Conservation (phyloP, 2,888 invertebrate species). For the Nemurella pictetii region DNA sequence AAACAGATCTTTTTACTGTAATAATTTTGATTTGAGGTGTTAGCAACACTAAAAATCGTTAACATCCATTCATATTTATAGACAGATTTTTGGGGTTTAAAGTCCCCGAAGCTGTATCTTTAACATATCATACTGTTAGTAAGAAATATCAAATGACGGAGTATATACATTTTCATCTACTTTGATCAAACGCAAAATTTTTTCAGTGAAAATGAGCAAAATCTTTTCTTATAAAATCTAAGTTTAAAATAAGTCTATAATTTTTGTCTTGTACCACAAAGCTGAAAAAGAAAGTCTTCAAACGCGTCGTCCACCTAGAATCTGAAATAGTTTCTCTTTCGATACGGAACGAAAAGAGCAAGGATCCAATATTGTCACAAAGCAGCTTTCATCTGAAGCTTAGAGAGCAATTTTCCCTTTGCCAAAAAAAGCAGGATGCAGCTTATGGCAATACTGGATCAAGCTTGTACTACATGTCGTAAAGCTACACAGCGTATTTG, state of each 20-base stretch:
- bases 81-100: too few relatives aligned
- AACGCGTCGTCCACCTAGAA: slow-evolving; percentile 7
- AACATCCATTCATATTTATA: too few relatives aligned
- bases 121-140: too few relatives aligned
- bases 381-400: not conserved
- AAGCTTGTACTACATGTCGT: not conserved
- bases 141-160: too few relatives aligned
- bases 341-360: not conserved
- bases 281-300: slow-evolving; percentile 26
- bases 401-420: not conserved
- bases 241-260: not conserved
- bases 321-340: slow-evolving; percentile 43
- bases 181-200: too few relatives aligned
- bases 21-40: too few relatives aligned
- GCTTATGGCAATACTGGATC: not conserved
- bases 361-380: not conserved
- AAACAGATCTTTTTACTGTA: too few relatives aligned
- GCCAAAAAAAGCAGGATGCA: not conserved
- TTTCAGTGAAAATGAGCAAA: too few relatives aligned
- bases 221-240: not conserved
- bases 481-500: not conserved
- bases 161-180: too few relatives aligned
- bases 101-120: too few relatives aligned
- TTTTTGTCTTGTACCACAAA: not conserved
- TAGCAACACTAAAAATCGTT: too few relatives aligned